Base-by-base conservation (phyloP, 2,797 vertebrate genomes). In the Argentina silus region DNA sequence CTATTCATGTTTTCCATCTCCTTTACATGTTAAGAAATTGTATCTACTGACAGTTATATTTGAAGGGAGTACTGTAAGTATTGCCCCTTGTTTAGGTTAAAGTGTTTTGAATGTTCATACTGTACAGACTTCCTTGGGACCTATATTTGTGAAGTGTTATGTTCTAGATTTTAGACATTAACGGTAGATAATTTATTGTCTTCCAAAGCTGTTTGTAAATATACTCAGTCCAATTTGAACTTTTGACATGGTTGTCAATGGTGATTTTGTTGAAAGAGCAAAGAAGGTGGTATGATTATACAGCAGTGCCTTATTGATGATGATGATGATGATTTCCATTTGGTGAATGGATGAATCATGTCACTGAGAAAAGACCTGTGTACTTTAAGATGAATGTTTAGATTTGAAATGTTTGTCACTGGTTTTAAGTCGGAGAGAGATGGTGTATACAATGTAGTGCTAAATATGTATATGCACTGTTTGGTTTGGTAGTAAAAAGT, bases 101-200 rank as follows among this genome's bases (percentile, higher is more conserved):
- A 1, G 27, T 36, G 4, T 36, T 36, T 36, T 36, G 27, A 36
- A 36, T 36, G 27, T 36, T 36, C 1, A 36, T 36, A 36, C 27
- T 56, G 15, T 56, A 56, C 7, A 56, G 53, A 56, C 53, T 56
- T 15, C 53, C 19, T 56, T 56, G 53, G 53, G 53, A 56, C 53
- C 53, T 56, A 56, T 19, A 56, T 56, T 56, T 56, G 53, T 56
- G n/a, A 56, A 56, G 1, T 11, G 53, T 17, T 36, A 36, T 36
- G 27, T 36, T 36, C 27, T 36, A 36, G 4, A 36, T 36, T 1
- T 36, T 36, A 36, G 27, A 36, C 27, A 36, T 50, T 50, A 9
- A 50, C 48, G 1, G 48, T 50, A 9, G 48, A 50, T 2, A 1
- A 9, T 50, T 50, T 1, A 50, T 50, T 50, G 48, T 9, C 14